Base-by-base conservation (phyloP, 2,888 invertebrate species). In the Apocheima hispidaria region DNA sequence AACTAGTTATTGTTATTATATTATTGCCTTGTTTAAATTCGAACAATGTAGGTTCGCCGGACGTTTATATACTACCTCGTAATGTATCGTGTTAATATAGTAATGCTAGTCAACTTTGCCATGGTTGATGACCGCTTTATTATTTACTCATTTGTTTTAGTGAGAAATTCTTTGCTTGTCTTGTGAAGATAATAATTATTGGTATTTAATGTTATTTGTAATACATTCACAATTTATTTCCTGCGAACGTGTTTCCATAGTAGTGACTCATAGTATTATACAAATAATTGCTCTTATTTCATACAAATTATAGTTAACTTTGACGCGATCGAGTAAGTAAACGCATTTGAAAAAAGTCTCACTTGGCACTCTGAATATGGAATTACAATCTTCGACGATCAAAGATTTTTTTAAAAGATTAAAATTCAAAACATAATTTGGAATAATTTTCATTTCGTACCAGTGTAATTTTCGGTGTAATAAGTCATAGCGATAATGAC, bases 11-110 rank as follows among this genome's bases (percentile, higher is more conserved):
- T 51, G 21, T 33, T 53, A 50, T 43, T 44, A 54, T 30, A 46
- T 40, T 46, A 16, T 35, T 46, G 36, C 4, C 36, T 41, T 46
- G 21, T 49, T 50, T 48, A 44, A 38, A 56, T 51, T 63, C 43
- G 41, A 36, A 49, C 41, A 43, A 21, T 44, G 49, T 49, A 38
- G n/a, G 7, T 18, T 54, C 10, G 20, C 40, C 52, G 56, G 56
- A 51, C 23, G 23, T 36, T 16, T 18, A 14, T n/a, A n/a, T n/a
- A n/a, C n/a, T n/a, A n/a, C n/a, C n/a, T n/a, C n/a, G n/a, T n/a
- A n/a, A n/a, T n/a, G n/a, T n/a, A n/a, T n/a, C n/a, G n/a, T n/a
- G n/a, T 48, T 18, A 14, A 35, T 61, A 59, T 30, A 40, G 40
- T 12, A 33, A 50, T 40, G 51, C 23, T 41, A 56, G 40, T 46